Conservation (phyloP, 2,797 vertebrate genomes). For the Micromesistius poutassou region DNA sequence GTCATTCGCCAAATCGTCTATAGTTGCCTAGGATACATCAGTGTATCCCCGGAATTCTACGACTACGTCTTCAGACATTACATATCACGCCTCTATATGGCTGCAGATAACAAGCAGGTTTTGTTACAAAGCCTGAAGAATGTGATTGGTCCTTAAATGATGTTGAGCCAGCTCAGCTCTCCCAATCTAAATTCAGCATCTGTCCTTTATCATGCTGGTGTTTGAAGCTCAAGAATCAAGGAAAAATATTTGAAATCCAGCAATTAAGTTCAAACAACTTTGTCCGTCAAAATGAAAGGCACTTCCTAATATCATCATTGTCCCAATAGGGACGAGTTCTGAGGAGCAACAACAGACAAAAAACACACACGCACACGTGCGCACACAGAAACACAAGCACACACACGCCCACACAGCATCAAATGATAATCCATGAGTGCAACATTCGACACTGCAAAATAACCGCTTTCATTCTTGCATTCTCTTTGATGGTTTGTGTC, state of each 20-base stretch:
- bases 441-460: background rate
- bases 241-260: background rate
- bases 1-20: background rate
- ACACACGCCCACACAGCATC: background rate
- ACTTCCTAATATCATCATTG: background rate
- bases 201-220: background rate
- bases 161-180: background rate
- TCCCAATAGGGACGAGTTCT: too few relatives aligned
- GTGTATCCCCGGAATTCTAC: too few relatives aligned
- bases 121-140: too few relatives aligned
- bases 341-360: too few relatives aligned
- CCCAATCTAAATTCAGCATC: background rate
- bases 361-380: too few relatives aligned
- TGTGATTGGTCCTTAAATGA: background rate
- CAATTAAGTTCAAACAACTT: background rate
- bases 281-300: background rate
- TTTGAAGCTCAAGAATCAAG: background rate
- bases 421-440: background rate
- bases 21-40: background rate
- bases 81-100: background rate
- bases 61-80: background rate
- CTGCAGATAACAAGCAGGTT: background rate
- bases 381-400: background rate
- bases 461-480: background rate
- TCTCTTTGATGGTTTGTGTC: constrained; percentile 14